These are phyloP conservation scores for Thaleichthys pacificus DNA, from an alignment of 2,797 vertebrate species.

Conservation along the genomic window DNA sequence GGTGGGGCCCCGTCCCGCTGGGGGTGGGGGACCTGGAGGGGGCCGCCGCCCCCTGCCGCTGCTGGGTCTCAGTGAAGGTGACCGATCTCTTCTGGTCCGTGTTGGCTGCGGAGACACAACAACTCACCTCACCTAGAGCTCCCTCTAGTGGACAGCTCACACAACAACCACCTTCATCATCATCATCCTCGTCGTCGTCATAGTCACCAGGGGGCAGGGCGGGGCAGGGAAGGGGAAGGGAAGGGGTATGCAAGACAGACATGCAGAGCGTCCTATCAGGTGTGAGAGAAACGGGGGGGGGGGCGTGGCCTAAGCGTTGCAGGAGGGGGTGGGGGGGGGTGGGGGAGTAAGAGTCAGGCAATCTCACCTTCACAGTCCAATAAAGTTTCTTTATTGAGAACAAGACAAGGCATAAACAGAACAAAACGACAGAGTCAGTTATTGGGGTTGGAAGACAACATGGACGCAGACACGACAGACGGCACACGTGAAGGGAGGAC, in stretches of 20 bases:
- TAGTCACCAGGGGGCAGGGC: slow-evolving; percentile 36
- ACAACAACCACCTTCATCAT: slow-evolving; percentile 11
- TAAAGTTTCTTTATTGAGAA: slow-evolving; percentile 77
- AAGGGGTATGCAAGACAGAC: slow-evolving; percentile 69
- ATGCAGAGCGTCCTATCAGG: slow-evolving; percentile 71
- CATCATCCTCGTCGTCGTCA: background rate
- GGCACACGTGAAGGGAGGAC: slow-evolving; percentile 50
- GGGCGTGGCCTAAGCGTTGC: slow-evolving; percentile 44
- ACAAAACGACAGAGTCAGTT: slow-evolving; percentile 76
- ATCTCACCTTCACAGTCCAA: slow-evolving; percentile 81
- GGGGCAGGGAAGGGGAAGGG: slow-evolving; percentile 23
- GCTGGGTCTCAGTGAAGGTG: slow-evolving; percentile 89
- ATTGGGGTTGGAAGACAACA: slow-evolving; percentile 9
- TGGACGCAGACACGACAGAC: background rate
- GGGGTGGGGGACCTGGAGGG: slow-evolving; percentile 29
- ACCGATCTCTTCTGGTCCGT: slow-evolving; percentile 93
- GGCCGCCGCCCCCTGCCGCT: slow-evolving; percentile 57
- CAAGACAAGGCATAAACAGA: slow-evolving; percentile 72
- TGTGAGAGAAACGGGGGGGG: slow-evolving; percentile 49
- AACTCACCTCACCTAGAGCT: slow-evolving; percentile 22
- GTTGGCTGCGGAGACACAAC: slow-evolving; percentile 58
- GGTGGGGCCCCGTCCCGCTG: slow-evolving; percentile 52
- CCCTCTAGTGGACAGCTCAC: slow-evolving; percentile 9
- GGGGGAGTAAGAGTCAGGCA: background rate
- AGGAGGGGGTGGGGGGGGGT: slow-evolving; percentile 59